Evolutionary conservation across 2,888 invertebrate genomes (phyloP).

Genomic region (Platynereis dumerilii): DNA sequence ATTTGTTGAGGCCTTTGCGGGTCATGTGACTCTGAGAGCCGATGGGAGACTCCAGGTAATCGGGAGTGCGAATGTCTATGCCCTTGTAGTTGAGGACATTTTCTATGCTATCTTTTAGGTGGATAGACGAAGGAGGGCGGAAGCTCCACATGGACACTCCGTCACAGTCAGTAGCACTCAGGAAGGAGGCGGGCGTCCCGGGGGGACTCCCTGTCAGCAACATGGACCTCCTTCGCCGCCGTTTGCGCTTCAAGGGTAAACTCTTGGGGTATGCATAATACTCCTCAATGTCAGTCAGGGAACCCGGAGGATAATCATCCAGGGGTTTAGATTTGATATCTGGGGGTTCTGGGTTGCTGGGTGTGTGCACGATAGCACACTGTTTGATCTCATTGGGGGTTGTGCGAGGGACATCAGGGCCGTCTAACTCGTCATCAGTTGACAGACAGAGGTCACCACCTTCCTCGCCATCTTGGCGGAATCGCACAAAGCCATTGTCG

Average conservation of each 20-base stretch:
- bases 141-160: slow-evolving; percentile 60
- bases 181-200: slow-evolving; percentile 25
- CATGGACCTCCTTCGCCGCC: neutral
- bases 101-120: slow-evolving; percentile 53
- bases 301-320: neutral
- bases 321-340: neutral
- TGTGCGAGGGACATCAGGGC: neutral
- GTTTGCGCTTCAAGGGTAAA: neutral
- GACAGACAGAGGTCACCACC: slow-evolving; percentile 22
- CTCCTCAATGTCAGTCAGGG: too few species aligned
- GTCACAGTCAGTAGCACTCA: slow-evolving; percentile 57
- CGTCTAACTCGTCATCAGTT: slow-evolving; percentile 31
- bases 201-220: slow-evolving; percentile 28
- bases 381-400: neutral
- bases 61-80: slow-evolving; percentile 18
- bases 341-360: neutral
- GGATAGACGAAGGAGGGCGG: slow-evolving; percentile 49
- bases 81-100: slow-evolving; percentile 27
- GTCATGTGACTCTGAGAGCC: neutral
- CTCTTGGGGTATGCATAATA: slow-evolving; percentile 1
- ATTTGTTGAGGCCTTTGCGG: slow-evolving; percentile 5
- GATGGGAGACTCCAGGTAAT: slow-evolving; percentile 21
- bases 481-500: slow-evolving; percentile 84
- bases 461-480: slow-evolving; percentile 31
- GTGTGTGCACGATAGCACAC: neutral